phyloP scores from a whole-genome alignment of 35 echinoderm and acorn worm species.

The Lytechinus pictus region DNA sequence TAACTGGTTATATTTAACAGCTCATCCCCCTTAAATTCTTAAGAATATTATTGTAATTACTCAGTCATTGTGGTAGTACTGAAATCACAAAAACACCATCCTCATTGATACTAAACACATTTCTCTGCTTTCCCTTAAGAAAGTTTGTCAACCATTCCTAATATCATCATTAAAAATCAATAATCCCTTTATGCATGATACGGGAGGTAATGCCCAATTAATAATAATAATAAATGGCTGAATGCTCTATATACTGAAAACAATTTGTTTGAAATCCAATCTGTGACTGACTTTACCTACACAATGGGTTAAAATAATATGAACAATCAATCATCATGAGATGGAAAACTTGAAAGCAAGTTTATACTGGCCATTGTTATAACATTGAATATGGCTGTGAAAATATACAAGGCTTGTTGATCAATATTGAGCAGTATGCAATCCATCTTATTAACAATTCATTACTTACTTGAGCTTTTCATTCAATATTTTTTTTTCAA shows the following conservation, averaged over 20 bases:
- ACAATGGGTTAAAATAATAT: too few species aligned
- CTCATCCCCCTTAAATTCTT: background rate
- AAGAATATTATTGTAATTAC: background rate
- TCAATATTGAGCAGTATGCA: background rate
- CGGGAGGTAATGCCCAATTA: too few species aligned
- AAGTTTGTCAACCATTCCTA: too few species aligned
- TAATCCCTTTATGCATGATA: too few species aligned
- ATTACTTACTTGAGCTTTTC: background rate
- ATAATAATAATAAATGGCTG: too few species aligned
- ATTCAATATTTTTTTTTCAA: background rate
- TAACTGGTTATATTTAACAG: too few species aligned
- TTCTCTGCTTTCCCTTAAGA: too few species aligned
- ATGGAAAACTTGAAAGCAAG: background rate
- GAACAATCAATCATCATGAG: too few species aligned
- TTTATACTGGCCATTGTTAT: background rate
- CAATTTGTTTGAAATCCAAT: too few species aligned
- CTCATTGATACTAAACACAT: background rate
- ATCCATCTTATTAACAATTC: background rate
- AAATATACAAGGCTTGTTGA: background rate
- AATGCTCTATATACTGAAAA: too few species aligned
- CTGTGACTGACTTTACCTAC: too few species aligned
- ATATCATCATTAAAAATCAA: too few species aligned
- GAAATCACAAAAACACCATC: background rate
- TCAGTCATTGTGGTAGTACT: background rate
- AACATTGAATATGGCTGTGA: background rate